Evolutionary conservation across 1,140 invertebrate species (phyloP).

Genomic region (Drosophila gunungcola): DNA sequence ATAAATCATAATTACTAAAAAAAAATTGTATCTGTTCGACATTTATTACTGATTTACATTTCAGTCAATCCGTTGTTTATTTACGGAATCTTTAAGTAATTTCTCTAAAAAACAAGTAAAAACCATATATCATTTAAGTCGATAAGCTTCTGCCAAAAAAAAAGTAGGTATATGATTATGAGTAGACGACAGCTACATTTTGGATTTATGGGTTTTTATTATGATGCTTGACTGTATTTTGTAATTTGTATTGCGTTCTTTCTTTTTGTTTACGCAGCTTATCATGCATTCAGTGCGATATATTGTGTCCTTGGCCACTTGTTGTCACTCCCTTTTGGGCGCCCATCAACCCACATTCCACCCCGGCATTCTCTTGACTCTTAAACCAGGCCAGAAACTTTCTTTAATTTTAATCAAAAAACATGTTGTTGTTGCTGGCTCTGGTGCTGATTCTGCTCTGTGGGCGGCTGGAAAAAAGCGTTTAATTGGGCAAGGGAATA

Average conservation of each 20-base stretch:
- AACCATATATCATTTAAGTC: too few species aligned
- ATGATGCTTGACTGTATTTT: constrained; percentile 5
- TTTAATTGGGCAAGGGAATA: constrained; percentile 82
- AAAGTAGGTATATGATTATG: too few species aligned
- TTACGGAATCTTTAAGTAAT: too few species aligned
- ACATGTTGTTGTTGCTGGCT: constrained; percentile 59
- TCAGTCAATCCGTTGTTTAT: too few species aligned
- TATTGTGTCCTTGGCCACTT: constrained; percentile 64
- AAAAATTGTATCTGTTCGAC: too few species aligned
- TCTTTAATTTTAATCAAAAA: constrained; percentile 81
- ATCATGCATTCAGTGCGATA: constrained; percentile 54
- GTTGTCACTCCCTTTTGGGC: constrained; percentile 44
- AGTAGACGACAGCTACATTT: too few species aligned
- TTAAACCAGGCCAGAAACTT: constrained; percentile 58
- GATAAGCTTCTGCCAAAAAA: too few species aligned
- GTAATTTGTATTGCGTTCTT: constrained; percentile 58
- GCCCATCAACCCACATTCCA: neutral
- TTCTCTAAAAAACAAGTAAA: too few species aligned
- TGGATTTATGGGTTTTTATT: too few species aligned
- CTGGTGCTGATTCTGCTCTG: constrained; percentile 16
- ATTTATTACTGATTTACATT: too few species aligned
- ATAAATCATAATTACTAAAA: too few species aligned
- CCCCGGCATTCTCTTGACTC: constrained; percentile 38
- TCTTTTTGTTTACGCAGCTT: constrained; percentile 58
- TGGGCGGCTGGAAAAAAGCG: constrained; percentile 60